A percentile compares a stretch with the other conserved stretches of the same genome.
These are phyloP conservation scores for Lithobates sylvaticus DNA, from an alignment of 2,797 vertebrate genomes.

Conservation along the genomic window DNA sequence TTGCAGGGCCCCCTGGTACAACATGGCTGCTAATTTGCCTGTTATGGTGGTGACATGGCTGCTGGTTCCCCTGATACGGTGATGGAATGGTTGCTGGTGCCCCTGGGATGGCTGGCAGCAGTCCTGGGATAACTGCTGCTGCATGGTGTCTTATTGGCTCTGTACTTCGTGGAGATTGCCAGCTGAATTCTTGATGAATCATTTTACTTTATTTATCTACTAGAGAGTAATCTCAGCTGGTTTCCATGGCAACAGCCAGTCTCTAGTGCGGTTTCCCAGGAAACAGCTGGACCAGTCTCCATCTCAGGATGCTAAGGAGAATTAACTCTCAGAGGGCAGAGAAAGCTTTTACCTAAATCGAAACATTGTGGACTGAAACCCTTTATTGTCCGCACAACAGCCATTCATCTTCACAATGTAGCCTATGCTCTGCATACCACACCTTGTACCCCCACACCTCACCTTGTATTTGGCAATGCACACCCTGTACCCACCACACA, in stretches of 20 bases:
- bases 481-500: not conserved
- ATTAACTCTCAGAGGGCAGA: not conserved
- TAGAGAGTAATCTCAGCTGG: conserved; percentile 18
- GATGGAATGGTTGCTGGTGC: not conserved
- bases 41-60: not conserved
- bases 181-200: conserved; percentile 15
- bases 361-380: too few species aligned
- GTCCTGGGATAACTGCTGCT: not conserved
- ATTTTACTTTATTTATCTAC: conserved; percentile 31
- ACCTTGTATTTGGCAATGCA: not conserved
- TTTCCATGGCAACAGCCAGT: conserved; percentile 51
- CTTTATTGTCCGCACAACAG: not conserved
- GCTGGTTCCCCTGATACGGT: not conserved
- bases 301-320: conserved; percentile 2
- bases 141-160: not conserved
- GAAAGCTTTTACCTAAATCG: not conserved
- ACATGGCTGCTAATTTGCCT: too few species aligned
- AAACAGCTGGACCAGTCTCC: conserved; percentile 35
- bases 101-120: not conserved
- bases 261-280: conserved; percentile 51
- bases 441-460: not conserved
- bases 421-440: not conserved
- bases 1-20: too few species aligned
- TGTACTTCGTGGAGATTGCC: not conserved
- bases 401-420: not conserved